These are phyloP conservation scores for Rhynchonema sp. DNA, from an alignment of 2,888 invertebrate genomes.

Conservation along the genomic window DNA sequence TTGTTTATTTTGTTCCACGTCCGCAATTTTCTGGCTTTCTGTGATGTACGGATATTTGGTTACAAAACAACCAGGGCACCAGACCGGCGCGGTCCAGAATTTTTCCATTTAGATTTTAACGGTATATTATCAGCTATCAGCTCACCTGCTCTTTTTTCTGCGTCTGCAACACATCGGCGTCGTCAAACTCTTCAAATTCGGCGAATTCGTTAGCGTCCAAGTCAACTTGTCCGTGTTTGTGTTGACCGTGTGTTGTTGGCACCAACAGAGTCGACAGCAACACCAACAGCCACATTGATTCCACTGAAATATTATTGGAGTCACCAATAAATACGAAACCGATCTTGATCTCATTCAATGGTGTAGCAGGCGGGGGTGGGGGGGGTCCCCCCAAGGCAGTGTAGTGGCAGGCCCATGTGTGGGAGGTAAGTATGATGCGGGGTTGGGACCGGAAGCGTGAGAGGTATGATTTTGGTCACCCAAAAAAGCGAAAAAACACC, in stretches of 20 bases:
- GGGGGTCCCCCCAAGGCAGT: too few relatives aligned
- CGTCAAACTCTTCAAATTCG: constrained; percentile 16
- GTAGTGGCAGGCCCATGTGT: too few relatives aligned
- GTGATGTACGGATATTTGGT: not conserved
- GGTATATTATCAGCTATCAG: too few relatives aligned
- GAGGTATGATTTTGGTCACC: too few relatives aligned
- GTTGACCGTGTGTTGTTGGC: not conserved
- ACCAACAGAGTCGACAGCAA: not conserved
- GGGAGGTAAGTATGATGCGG: too few relatives aligned
- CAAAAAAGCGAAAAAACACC: too few relatives aligned
- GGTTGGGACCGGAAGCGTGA: too few relatives aligned
- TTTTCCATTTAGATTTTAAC: too few relatives aligned
- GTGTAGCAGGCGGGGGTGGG: too few relatives aligned
- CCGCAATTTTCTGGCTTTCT: not conserved
- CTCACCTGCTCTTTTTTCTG: not conserved
- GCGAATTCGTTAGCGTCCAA: constrained; percentile 15
- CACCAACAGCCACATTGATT: not conserved
- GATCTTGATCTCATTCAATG: not conserved
- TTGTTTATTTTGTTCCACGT: too few relatives aligned
- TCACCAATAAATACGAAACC: not conserved
- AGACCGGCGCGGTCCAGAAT: too few relatives aligned
- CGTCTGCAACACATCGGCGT: not conserved
- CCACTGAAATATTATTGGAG: not conserved
- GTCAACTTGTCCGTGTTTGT: not conserved
- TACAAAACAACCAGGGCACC: too few relatives aligned